These are phyloP conservation scores for Napeogenes sylphis DNA, from an alignment of 2,888 invertebrate genomes.

Conservation along the genomic window DNA sequence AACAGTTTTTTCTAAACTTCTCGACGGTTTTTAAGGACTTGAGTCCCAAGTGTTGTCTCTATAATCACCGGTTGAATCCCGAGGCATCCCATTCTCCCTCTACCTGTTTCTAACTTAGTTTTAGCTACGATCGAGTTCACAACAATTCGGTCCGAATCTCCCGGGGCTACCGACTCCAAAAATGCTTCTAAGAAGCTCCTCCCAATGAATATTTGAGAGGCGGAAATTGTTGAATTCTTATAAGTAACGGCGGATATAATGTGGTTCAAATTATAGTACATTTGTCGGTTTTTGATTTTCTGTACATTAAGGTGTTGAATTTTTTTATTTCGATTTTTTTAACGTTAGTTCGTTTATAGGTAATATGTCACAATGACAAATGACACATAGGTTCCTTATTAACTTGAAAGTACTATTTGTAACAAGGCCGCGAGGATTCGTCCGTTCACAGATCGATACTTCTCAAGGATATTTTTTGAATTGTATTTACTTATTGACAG, in stretches of 20 bases:
- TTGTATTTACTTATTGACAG: no score
- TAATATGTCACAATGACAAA: no score
- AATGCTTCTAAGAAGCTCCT: conserved; percentile 31
- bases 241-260: neutral
- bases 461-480: conserved; percentile 2
- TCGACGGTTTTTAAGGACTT: neutral
- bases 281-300: no score
- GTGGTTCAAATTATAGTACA: neutral
- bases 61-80: conserved; percentile 17
- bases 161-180: conserved; percentile 28
- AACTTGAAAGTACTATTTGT: no score
- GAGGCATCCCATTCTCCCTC: conserved; percentile 10
- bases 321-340: no score
- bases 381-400: no score
- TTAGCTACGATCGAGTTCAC: conserved; percentile 26
- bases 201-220: conserved; percentile 33
- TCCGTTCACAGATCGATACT: no score
- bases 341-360: no score
- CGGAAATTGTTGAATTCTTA: conserved; percentile 33
- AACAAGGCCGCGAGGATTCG: no score
- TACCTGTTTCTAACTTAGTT: conserved; percentile 26
- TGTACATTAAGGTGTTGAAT: no score
- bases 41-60: conserved; percentile 13
- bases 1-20: neutral
- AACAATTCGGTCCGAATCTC: conserved; percentile 29